Evolutionary conservation across 2,888 invertebrate species (phyloP).

Genomic region (Dynastes grantii): DNA sequence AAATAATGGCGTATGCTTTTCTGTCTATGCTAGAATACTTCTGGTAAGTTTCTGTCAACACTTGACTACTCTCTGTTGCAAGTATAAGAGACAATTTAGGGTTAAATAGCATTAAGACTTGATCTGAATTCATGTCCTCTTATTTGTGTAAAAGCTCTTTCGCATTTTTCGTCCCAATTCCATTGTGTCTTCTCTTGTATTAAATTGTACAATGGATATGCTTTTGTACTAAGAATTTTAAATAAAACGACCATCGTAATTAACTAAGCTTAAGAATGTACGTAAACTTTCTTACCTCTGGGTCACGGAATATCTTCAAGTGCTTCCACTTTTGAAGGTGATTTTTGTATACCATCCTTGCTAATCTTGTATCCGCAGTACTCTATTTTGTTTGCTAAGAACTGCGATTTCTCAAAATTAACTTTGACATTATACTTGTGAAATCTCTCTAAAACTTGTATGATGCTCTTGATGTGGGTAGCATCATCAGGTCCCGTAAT

Average conservation of each 20-base stretch:
- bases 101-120: no score
- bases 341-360: constrained; percentile 59
- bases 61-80: no score
- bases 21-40: neutral
- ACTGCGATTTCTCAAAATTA: constrained; percentile 59
- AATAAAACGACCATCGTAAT: constrained; percentile 28
- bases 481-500: constrained; percentile 57
- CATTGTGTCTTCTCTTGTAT: neutral
- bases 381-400: constrained; percentile 57
- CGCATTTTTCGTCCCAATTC: constrained; percentile 15
- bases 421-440: constrained; percentile 40
- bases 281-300: constrained; percentile 5
- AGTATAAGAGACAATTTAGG: no score
- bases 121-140: constrained; percentile 2
- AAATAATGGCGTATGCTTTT: neutral
- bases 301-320: constrained; percentile 33
- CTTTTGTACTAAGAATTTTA: constrained; percentile 20
- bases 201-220: constrained; percentile 26
- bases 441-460: constrained; percentile 42
- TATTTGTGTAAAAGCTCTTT: constrained; percentile 14
- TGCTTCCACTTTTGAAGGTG: constrained; percentile 29
- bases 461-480: constrained; percentile 58
- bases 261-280: constrained; percentile 18
- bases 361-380: constrained; percentile 61
- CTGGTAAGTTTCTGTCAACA: neutral